A percentile compares a stretch with the other conserved stretches of the same genome.
Evolutionary conservation across 1,140 invertebrate species (phyloP).

Genomic region (Cyphomyrmex costatus): DNA sequence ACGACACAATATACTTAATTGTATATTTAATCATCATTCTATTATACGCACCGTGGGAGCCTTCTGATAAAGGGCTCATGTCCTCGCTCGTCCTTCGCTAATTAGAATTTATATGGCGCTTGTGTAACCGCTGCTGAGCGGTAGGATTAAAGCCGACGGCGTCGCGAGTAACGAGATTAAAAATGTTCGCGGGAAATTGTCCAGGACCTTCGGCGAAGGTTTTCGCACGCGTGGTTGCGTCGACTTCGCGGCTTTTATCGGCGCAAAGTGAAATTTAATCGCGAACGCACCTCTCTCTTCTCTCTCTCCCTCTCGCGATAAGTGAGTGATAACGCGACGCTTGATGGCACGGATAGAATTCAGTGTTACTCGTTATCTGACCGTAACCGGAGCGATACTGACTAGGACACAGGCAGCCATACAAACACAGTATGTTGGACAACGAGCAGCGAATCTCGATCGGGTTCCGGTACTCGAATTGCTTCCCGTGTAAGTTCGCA

Average conservation of each 20-base stretch:
- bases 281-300: not conserved
- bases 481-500: slow-evolving; percentile 53
- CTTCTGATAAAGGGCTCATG: slow-evolving; percentile 21
- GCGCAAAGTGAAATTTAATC: slow-evolving; percentile 48
- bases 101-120: slow-evolving; percentile 38
- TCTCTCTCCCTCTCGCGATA: slow-evolving; percentile 56
- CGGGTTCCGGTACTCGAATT: slow-evolving; percentile 50
- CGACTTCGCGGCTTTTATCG: slow-evolving; percentile 29
- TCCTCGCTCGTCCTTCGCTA: slow-evolving; percentile 8
- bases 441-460: slow-evolving; percentile 55
- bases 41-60: slow-evolving; percentile 4
- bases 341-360: slow-evolving; percentile 68
- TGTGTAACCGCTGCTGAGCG: not conserved
- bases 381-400: slow-evolving; percentile 45
- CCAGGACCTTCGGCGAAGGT: not conserved
- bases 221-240: not conserved
- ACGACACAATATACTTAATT: slow-evolving; percentile 26
- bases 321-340: slow-evolving; percentile 70
- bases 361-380: slow-evolving; percentile 72
- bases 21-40: slow-evolving; percentile 35
- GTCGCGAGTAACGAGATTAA: slow-evolving; percentile 38
- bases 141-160: not conserved
- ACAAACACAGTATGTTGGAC: slow-evolving; percentile 45
- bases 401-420: slow-evolving; percentile 2
- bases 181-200: not conserved